phyloP scores from a whole-genome alignment of 2,888 invertebrate species.

The Ophioninae sp. region DNA sequence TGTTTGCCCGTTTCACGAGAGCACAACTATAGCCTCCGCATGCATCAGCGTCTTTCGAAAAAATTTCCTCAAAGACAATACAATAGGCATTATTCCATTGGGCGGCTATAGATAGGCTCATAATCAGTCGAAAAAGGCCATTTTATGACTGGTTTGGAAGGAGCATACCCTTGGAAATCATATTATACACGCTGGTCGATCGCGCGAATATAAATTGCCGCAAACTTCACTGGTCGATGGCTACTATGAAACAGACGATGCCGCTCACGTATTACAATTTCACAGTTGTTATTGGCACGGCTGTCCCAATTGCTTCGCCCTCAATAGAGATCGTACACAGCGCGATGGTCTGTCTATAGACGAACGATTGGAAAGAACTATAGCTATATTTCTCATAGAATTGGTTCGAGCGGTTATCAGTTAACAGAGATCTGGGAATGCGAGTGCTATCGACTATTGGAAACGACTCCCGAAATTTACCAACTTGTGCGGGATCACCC shows the following conservation, averaged over 20 bases:
- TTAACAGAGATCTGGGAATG: constrained; percentile 57
- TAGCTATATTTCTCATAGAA: not conserved
- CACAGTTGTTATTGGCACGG: constrained; percentile 54
- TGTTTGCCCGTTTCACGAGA: no score
- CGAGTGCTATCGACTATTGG: constrained; percentile 31
- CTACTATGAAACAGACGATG: constrained; percentile 9
- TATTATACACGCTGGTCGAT: not conserved
- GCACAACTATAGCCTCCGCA: no score
- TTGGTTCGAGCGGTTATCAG: not conserved
- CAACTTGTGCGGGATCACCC: not conserved
- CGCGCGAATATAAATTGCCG: not conserved
- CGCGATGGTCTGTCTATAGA: not conserved
- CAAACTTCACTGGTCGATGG: constrained; percentile 36
- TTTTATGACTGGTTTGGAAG: no score
- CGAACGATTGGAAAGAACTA: not conserved
- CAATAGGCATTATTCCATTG: no score
- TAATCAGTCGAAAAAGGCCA: no score
- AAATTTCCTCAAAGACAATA: no score
- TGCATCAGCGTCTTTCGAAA: no score
- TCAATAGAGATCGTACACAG: not conserved
- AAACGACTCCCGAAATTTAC: not conserved
- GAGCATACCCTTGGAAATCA: no score
- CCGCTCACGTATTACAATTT: constrained; percentile 44
- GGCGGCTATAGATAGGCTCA: no score
- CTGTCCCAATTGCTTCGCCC: constrained; percentile 12